Base-by-base conservation (phyloP, 1,140 invertebrate species). In the Trissolcus basalis region DNA sequence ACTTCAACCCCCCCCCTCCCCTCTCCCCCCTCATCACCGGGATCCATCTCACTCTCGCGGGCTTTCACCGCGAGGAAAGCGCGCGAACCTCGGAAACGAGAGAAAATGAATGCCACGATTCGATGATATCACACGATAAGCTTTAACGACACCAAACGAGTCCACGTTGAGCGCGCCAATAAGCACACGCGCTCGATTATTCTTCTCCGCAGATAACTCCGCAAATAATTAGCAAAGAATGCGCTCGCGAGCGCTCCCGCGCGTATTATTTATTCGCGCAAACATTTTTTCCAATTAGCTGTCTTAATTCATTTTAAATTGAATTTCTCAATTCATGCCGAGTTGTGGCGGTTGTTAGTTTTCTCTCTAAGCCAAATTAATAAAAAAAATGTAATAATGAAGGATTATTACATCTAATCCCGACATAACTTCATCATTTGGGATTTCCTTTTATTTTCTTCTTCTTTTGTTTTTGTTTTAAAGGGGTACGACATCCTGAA, bases 31-130 rank as follows among this genome's bases (percentile, higher is more conserved):
- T 1, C 19, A 6, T 27, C 15, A 59, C 59, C 45, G 12, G 51
- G 59, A 58, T 61, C 47, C 51, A 44, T 58, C 50, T 63, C 51
- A 13, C 35, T 51, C 43, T 50, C 43, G 51, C 44, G 51, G 11
- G n/a, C 16, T 61, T 73, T 60, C 53, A 59, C 55, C 36, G 45
- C 39, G n/a, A 54, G 48, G 49, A 65, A 71, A 69, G 14, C 47
- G 59, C 51, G n/a, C 9, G 11, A 11, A 9, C 13, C 11, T 33
- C 36, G 27, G 53, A 54, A 67, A 36, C 19, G 50, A 13, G 45
- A 61, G 65, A 71, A 77, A 76, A 58, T 53, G 41, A 65, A 73
- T 59, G 63, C 67, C 45, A 61, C 53, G 76, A 53, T 63, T 71
- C 68, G 59, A 67, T 50, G 48, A 51, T 53, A 44, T 56, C 64